A percentile compares a stretch with the other conserved stretches of the same genome.
These are phyloP conservation scores for Athalia circularis DNA, from an alignment of 2,888 invertebrate genomes.

Conservation along the genomic window DNA sequence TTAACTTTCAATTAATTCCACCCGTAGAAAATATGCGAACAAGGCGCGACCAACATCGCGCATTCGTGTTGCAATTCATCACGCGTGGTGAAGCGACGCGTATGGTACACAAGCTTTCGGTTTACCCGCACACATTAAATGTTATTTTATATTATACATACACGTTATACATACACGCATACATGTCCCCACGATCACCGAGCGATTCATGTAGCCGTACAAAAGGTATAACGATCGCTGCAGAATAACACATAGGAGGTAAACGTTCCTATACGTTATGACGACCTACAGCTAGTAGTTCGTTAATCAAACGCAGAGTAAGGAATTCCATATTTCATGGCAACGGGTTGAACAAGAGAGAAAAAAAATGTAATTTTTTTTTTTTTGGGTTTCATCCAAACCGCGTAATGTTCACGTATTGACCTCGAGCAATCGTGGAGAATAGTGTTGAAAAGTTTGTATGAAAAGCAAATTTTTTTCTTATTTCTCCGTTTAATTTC, in stretches of 20 bases:
- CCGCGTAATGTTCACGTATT: too few relatives aligned
- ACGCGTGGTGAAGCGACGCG: slow-evolving; percentile 37
- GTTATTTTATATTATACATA: too few relatives aligned
- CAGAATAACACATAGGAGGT: too few relatives aligned
- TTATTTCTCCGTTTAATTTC: too few relatives aligned
- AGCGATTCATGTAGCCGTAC: too few relatives aligned
- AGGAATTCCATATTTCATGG: slow-evolving; percentile 25
- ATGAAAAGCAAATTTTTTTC: too few relatives aligned
- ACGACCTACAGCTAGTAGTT: too few relatives aligned
- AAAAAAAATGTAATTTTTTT: neutral
- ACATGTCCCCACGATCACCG: too few relatives aligned
- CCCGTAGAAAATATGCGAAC: slow-evolving; percentile 61
- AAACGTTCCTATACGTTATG: too few relatives aligned
- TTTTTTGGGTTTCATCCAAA: neutral
- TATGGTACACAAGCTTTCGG: slow-evolving; percentile 3
- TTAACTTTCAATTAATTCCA: slow-evolving; percentile 68
- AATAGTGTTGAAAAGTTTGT: neutral
- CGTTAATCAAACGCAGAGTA: neutral
- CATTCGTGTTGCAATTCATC: slow-evolving; percentile 63
- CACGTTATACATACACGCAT: too few relatives aligned
- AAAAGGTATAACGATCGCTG: too few relatives aligned
- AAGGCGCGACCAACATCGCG: slow-evolving; percentile 62
- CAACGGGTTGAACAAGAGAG: neutral
- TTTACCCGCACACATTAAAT: slow-evolving; percentile 10
- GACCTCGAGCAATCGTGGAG: neutral